Evolutionary conservation across 2,797 vertebrate species (phyloP).

Genomic region (Protonibea diacanthus): DNA sequence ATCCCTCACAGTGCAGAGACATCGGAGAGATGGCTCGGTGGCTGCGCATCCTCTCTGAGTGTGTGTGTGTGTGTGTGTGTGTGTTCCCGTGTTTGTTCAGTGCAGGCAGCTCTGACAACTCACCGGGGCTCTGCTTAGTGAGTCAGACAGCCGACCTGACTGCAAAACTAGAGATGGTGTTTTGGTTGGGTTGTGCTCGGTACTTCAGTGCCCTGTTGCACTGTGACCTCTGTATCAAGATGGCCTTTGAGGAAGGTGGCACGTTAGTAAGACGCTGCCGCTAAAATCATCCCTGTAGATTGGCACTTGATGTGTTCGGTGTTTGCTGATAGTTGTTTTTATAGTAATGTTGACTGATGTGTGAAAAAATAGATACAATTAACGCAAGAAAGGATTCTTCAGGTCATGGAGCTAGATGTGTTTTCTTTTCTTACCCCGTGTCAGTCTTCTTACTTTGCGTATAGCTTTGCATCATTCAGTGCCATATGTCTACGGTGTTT

Average conservation of each 20-base stretch:
- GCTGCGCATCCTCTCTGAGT: conserved; percentile 51
- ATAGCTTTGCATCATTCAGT: not conserved
- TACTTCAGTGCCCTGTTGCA: conserved; percentile 11
- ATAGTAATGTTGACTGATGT: not conserved
- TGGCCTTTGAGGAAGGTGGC: not conserved
- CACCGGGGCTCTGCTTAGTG: conserved; percentile 61
- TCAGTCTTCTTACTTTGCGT: not conserved
- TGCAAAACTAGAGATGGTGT: conserved; percentile 55
- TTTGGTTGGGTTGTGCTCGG: conserved; percentile 40
- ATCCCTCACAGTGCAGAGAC: conserved; percentile 69
- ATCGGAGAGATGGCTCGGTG: conserved; percentile 54
- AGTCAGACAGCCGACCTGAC: conserved; percentile 54
- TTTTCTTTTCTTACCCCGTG: not conserved
- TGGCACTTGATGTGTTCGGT: not conserved
- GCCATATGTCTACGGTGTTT: conserved; percentile 10
- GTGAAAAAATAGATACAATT: not conserved
- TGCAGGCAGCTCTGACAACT: conserved; percentile 64
- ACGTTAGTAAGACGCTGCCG: not conserved
- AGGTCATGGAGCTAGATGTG: not conserved
- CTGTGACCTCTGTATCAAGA: conserved; percentile 24
- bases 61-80: conserved; percentile 16
- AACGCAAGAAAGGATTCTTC: not conserved
- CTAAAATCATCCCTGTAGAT: not conserved
- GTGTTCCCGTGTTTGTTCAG: conserved; percentile 52
- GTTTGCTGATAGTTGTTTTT: not conserved